Conservation (phyloP, 2,113 vertebrate species). For the Pterocles burchelli region DNA sequence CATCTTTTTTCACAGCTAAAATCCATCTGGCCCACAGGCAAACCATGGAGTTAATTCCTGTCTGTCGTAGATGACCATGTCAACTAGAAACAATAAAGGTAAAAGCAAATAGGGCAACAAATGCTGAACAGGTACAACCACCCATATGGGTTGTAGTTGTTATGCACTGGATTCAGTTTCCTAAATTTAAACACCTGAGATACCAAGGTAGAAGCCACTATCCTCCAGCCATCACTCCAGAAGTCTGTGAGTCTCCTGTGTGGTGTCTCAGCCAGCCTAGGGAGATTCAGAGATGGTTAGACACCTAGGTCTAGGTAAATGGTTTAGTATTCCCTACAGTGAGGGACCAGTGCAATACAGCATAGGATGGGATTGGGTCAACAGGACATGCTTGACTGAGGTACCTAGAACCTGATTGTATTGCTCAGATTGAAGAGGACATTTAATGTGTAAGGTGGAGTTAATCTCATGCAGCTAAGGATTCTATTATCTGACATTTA, state of each 20-base stretch:
- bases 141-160: neutral
- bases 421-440: neutral
- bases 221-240: neutral
- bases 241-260: neutral
- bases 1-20: neutral
- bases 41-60: neutral
- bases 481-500: neutral
- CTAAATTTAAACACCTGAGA: neutral
- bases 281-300: neutral
- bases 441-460: neutral
- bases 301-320: neutral
- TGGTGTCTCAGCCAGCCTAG: neutral
- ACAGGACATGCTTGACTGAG: neutral
- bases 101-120: neutral
- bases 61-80: neutral
- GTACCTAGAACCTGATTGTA: neutral
- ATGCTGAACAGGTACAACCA: neutral
- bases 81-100: neutral
- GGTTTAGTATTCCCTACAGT: neutral
- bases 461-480: neutral
- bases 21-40: neutral
- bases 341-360: neutral
- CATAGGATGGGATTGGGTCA: neutral
- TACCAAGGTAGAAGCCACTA: neutral
- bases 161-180: neutral